Evolutionary conservation across 2,113 vertebrate species (phyloP), one percentile per base, ranked within the genome.

Genomic region (Rhinopomastus cyanomelas): DNA sequence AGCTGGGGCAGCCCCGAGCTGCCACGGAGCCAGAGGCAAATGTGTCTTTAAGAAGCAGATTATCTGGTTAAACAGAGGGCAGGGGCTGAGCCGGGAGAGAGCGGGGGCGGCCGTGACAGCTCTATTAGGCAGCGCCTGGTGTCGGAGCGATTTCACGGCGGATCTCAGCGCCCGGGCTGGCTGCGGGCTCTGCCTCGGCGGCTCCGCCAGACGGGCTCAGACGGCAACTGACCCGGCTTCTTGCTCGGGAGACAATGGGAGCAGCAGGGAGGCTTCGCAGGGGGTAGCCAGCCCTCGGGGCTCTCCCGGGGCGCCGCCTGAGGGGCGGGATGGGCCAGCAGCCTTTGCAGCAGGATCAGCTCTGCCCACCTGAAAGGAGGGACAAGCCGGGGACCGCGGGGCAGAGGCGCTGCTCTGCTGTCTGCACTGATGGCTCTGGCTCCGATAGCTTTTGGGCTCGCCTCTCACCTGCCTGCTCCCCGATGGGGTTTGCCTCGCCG

Each of bases 21-120:
- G 90, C 88, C 88, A 88, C 73, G 75, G 90, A 92, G 93, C 92
- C 68, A 69, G 87, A 92, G 89, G 95, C 95, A 96, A 96, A 96
- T 80, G 93, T 85, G 48, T 94, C 92, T 95, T 90, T 90, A 85
- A 96, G 94, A 97, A 95, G 95, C 85, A 95, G 96, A 96, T 97
- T 96, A 96, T 96, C 94, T 95, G 96, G 96, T 96, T 96, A 96
- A 96, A 93, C 96, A 89, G 92, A 96, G 96, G 96, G 95, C 95
- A 96, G 88, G 94, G 93, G 94, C 94, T 95, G 94, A 77, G 93
- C 92, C 1, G 0, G 42, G 57, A 90, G 92, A 96, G 92, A 95
- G 96, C 84, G 89, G 94, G 88, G 89, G 90, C 88, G 91, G 80
- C 89, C 87, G 76, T 96, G 95, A 96, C 95, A 95, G 96, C 94